Base-by-base conservation (phyloP, 2,888 invertebrate genomes). In the Azorinus chamasolen region DNA sequence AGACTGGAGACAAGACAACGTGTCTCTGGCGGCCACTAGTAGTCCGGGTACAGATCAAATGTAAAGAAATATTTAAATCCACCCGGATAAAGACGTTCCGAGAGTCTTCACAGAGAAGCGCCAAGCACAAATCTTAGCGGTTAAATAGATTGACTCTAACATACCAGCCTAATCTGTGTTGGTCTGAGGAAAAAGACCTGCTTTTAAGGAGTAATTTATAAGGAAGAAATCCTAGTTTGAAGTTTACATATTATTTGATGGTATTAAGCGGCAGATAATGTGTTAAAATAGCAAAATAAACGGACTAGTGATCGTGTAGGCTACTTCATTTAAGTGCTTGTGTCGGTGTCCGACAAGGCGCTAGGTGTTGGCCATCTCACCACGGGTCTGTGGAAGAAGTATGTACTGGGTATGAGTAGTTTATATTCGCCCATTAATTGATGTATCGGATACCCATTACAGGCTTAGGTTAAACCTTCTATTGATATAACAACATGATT, bases 211-310 rank as follows among this genome's bases (percentile, higher is more conserved):
- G 55, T 64, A 43, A 79, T 79, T 79, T 71, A 79, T 79, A 51
- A 66, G 18, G 27, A 51, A 43, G 54, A 72, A 65, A 74, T 61
- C 69, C 75, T 24, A 57, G 79, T 75, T 75, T 79, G 78, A 79
- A 79, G 73, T 73, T 79, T 73, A 75, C 71, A 75, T 72, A 70
- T 66, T 50, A 69, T 79, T 79, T 75, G 72, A 72, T 64, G 71
- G 63, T 68, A 75, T 79, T 72, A 72, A 61, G 57, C 32, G 18
- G 24, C 63, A 68, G 71, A 75, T 75, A 72, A 75, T 63, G 75
- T 75, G 79, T 75, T 79, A 75, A 78, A 79, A 75, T 65, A 64
- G 68, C 54, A 58, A 79, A 79, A 79, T 79, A 75, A 69, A 48
- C 51, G 69, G 79, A 79, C 79, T 79, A 79, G 46, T 37, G 55